A percentile compares a stretch with the other conserved stretches of the same genome.
Evolutionary conservation across 1,140 invertebrate species (phyloP).

Genomic region (Drosophila sulfurigaster): DNA sequence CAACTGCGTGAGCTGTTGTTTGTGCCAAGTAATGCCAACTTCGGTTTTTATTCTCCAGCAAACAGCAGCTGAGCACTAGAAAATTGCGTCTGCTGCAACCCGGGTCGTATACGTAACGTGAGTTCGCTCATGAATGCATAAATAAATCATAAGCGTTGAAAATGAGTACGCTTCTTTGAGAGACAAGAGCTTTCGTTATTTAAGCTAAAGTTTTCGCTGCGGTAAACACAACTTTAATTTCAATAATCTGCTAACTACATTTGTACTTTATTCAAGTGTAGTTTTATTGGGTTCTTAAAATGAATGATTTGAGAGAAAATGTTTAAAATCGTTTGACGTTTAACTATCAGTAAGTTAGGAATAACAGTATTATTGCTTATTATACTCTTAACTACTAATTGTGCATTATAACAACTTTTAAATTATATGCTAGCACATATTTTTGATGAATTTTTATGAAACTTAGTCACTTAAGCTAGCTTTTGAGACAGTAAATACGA

Average conservation of each 20-base stretch:
- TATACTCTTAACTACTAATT: too few relatives aligned
- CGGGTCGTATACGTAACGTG: background rate
- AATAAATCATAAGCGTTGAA: slow-evolving; percentile 76
- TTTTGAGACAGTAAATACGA: too few relatives aligned
- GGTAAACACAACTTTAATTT: background rate
- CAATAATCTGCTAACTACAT: background rate
- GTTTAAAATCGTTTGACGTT: too few relatives aligned
- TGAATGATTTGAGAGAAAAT: too few relatives aligned
- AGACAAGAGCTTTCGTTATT: background rate
- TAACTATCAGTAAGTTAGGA: too few relatives aligned
- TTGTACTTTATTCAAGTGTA: too few relatives aligned
- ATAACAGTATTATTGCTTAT: too few relatives aligned
- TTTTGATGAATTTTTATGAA: too few relatives aligned
- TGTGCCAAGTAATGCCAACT: slow-evolving; percentile 35
- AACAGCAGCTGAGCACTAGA: slow-evolving; percentile 48
- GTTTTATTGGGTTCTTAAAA: too few relatives aligned
- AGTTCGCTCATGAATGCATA: slow-evolving; percentile 37
- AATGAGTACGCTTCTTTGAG: slow-evolving; percentile 46
- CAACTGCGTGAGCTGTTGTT: slow-evolving; percentile 34
- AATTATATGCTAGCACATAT: too few relatives aligned
- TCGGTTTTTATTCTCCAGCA: slow-evolving; percentile 19
- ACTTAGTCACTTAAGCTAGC: too few relatives aligned
- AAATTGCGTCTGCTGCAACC: slow-evolving; percentile 47
- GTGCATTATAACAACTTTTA: too few relatives aligned
- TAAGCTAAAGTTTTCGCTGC: background rate